These are phyloP conservation scores for Vidua macroura DNA, from an alignment of 2,113 vertebrate species.

Conservation along the genomic window DNA sequence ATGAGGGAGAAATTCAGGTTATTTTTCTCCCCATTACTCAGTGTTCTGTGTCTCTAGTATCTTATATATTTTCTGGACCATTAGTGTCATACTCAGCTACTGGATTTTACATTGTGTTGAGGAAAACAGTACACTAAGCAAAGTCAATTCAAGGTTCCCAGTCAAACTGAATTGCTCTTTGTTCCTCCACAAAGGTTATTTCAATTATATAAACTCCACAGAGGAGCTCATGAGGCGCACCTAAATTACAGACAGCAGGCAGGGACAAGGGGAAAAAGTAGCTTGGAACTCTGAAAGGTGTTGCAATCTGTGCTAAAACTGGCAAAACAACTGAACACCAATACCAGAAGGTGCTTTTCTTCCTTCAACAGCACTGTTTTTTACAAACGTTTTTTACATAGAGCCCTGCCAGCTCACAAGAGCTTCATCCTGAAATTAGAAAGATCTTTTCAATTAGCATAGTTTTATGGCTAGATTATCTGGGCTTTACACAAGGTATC, in stretches of 20 bases:
- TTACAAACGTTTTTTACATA: neutral
- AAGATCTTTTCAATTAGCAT: neutral
- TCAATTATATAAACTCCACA: neutral
- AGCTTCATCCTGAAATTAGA: neutral
- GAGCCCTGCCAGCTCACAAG: neutral
- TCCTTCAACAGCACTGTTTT: neutral
- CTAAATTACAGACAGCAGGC: conserved; percentile 40
- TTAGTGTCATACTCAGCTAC: neutral
- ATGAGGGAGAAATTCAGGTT: neutral
- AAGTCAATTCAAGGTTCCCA: neutral
- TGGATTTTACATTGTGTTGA: neutral
- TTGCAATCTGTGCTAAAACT: neutral
- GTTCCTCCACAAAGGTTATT: neutral
- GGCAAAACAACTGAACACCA: neutral
- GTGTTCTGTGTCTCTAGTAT: neutral
- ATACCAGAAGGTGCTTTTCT: neutral
- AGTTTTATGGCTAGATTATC: neutral
- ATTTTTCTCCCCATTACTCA: neutral
- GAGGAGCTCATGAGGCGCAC: neutral
- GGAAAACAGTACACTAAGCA: neutral
- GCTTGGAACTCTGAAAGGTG: neutral
- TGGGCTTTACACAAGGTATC: neutral
- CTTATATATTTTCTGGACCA: neutral
- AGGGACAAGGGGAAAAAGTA: neutral
- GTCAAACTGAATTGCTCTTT: neutral